These are phyloP conservation scores for Coleophora deauratella DNA, from an alignment of 2,888 invertebrate species.

Conservation along the genomic window DNA sequence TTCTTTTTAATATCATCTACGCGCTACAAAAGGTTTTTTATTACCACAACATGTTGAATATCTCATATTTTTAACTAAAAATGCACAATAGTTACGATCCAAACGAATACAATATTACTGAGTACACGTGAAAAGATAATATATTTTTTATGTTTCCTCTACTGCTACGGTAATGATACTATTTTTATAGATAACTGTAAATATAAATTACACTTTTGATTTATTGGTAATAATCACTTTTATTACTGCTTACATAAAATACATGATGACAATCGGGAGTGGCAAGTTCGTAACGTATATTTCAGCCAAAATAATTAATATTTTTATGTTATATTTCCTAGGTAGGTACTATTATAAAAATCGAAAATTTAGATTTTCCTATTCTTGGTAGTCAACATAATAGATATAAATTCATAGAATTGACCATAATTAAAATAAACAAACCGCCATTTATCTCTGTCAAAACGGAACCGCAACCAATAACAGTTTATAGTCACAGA, in stretches of 20 bases:
- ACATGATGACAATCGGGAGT: too few relatives aligned
- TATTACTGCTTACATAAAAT: conserved; percentile 7
- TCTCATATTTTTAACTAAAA: too few relatives aligned
- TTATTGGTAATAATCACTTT: conserved; percentile 33
- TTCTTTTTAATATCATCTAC: too few relatives aligned
- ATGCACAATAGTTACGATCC: too few relatives aligned
- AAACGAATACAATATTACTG: too few relatives aligned
- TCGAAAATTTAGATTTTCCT: too few relatives aligned
- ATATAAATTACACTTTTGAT: conserved; percentile 60
- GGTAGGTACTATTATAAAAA: too few relatives aligned
- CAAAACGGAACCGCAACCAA: conserved; percentile 29
- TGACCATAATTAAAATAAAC: conserved; percentile 35
- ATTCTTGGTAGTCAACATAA: too few relatives aligned
- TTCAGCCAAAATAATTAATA: not conserved
- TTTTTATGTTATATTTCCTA: too few relatives aligned
- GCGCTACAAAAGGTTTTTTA: too few relatives aligned
- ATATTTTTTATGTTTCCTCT: conserved; percentile 64
- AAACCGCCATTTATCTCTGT: conserved; percentile 43
- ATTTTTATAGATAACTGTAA: conserved; percentile 53
- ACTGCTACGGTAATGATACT: conserved; percentile 39
- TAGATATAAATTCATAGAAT: conserved; percentile 1
- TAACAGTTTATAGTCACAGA: conserved; percentile 43
- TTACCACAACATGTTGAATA: too few relatives aligned
- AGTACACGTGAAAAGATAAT: conserved; percentile 64
- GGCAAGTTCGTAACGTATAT: too few relatives aligned